Evolutionary conservation across 2,888 invertebrate genomes (phyloP).

Genomic region (Ecliptopera silaceata): DNA sequence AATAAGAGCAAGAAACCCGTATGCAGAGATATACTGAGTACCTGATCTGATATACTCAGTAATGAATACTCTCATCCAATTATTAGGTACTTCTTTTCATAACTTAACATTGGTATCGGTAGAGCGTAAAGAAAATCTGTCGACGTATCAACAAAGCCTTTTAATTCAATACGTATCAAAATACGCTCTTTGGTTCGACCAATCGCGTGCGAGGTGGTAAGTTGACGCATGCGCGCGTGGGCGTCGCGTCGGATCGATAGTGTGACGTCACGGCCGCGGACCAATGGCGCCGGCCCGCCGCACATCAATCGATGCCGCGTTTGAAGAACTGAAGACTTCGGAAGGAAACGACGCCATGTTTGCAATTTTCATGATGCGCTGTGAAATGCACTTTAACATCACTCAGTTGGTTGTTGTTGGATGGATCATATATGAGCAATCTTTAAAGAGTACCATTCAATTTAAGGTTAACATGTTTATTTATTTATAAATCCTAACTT

Average conservation of each 20-base stretch:
- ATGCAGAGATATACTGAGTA: no score
- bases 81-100: background rate
- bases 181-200: constrained; percentile 50
- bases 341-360: constrained; percentile 12
- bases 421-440: no score
- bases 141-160: constrained; percentile 41
- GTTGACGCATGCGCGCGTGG: constrained; percentile 74
- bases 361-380: constrained; percentile 22
- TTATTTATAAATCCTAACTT: no score
- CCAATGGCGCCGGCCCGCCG: constrained; percentile 74
- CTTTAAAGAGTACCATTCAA: no score
- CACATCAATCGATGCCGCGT: constrained; percentile 73
- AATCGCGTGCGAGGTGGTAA: constrained; percentile 53
- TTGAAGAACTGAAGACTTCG: constrained; percentile 37
- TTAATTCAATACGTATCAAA: constrained; percentile 51
- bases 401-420: background rate
- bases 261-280: constrained; percentile 70
- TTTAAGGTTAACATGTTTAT: no score
- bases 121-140: constrained; percentile 18
- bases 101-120: background rate
- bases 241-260: constrained; percentile 74
- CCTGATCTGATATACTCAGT: no score
- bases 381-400: constrained; percentile 13
- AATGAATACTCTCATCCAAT: no score
- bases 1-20: no score